A percentile compares a stretch with the other conserved stretches of the same genome.
Conservation (phyloP, 1,140 invertebrate genomes). For the Charaxes varanes region DNA sequence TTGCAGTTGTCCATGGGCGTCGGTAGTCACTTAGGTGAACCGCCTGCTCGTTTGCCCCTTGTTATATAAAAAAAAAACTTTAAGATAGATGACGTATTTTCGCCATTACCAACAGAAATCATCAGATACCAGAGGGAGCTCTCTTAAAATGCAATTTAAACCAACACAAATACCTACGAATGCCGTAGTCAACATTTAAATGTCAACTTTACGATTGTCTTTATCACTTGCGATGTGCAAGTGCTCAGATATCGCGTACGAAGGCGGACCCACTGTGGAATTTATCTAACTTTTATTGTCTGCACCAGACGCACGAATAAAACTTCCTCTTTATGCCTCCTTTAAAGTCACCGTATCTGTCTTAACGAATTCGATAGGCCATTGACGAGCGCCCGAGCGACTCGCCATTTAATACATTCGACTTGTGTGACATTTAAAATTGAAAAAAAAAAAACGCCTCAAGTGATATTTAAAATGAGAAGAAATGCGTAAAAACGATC, state of each 20-base stretch:
- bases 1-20: too few relatives aligned
- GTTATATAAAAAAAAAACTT: too few relatives aligned
- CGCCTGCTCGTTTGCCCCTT: too few relatives aligned
- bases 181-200: slow-evolving; percentile 49
- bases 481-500: too few relatives aligned
- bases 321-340: slow-evolving; percentile 10
- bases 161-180: too few relatives aligned
- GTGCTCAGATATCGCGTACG: slow-evolving; percentile 27
- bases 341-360: slow-evolving; percentile 14
- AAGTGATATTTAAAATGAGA: too few relatives aligned
- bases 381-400: slow-evolving; percentile 7
- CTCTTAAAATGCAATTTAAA: too few relatives aligned
- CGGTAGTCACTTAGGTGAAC: too few relatives aligned
- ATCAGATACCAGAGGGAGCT: too few relatives aligned
- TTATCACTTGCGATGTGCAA: slow-evolving; percentile 39
- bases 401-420: slow-evolving; percentile 1
- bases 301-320: slow-evolving; percentile 14
- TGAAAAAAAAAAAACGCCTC: background rate
- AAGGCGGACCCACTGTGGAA: slow-evolving; percentile 22
- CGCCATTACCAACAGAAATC: too few relatives aligned
- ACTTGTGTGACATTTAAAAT: background rate
- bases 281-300: slow-evolving; percentile 41
- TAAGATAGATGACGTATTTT: too few relatives aligned
- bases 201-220: slow-evolving; percentile 49
- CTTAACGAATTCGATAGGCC: slow-evolving; percentile 8